Percentiles rank a stretch among this genome's conserved stretches.
Conservation (phyloP, 2,888 invertebrate genomes). For the Tetrapedia diversipes region DNA sequence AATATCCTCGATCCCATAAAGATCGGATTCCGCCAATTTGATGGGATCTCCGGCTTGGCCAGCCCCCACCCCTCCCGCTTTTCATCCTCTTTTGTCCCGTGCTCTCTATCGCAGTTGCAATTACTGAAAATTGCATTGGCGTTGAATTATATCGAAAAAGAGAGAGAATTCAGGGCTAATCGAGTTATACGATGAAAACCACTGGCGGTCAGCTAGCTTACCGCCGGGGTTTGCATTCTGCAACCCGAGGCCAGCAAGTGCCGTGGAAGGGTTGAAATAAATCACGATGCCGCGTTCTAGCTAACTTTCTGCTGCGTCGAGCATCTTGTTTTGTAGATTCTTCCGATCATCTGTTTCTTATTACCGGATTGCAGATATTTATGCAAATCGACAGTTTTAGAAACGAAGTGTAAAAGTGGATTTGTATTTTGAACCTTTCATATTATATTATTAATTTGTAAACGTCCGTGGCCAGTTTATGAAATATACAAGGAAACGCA, state of each 20-base stretch:
- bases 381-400: no score
- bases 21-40: constrained; percentile 63
- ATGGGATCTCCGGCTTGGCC: constrained; percentile 60
- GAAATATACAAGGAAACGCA: no score
- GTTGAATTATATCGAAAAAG: constrained; percentile 75
- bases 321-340: constrained; percentile 18
- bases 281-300: constrained; percentile 68
- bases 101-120: constrained; percentile 71
- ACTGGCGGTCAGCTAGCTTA: constrained; percentile 78
- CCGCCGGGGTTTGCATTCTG: constrained; percentile 75
- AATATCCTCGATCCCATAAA: constrained; percentile 65
- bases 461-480: no score
- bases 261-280: constrained; percentile 75
- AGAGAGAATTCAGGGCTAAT: constrained; percentile 77
- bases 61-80: constrained; percentile 13
- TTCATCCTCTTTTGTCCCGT: constrained; percentile 51
- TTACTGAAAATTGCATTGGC: constrained; percentile 79
- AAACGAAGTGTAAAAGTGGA: no score
- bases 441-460: no score
- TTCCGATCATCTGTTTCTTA: no score
- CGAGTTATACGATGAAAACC: constrained; percentile 81
- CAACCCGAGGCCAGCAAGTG: constrained; percentile 58
- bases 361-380: no score
- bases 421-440: no score
- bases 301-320: constrained; percentile 54